Base-by-base conservation (phyloP, 2,797 vertebrate genomes). In the Sandelia bainsii region DNA sequence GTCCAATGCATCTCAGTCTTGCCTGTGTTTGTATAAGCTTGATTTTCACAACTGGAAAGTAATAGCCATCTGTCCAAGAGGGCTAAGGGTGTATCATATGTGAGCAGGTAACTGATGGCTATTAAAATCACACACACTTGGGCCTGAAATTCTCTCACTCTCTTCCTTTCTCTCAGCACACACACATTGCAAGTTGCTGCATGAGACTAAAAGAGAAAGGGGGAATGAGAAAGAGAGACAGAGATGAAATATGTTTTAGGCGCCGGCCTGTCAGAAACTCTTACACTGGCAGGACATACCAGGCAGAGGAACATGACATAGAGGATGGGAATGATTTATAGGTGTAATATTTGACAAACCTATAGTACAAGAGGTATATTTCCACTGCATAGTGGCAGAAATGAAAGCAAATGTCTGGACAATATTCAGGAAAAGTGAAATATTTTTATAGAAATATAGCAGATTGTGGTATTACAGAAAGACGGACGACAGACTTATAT, bases 11-110 rank as follows among this genome's bases (percentile, higher is more conserved):
- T 91, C 90, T 86, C 72, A 64, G 84, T 70, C 81, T 57, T 78
- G 80, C 84, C 75, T 79, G 87, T 91, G 91, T 94, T 94, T 93
- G 89, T 86, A 88, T 91, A 94, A 93, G 92, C 87, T 94, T 91
- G 81, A 92, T 93, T 94, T 95, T 94, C 93, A 94, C 91, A 93
- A 94, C 91, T 93, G 92, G 90, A 93, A 94, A 90, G 91, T 91
- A 93, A 94, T 94, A 93, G 89, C 92, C 90, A 92, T 93, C 91
- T 93, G 92, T 91, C 88, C 71, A 56, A 70, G 90, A 91, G 78
- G 85, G 84, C 89, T 88, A 87, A 39, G 88, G 86, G 89, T 86
- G 85, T 91, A 93, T 93, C 93, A 76, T 90, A 69, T 94, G 90
- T 77, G 86, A 89, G 86, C 92, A 94, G 93, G 92, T 94, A 93